Base-by-base conservation (phyloP, 2,888 invertebrate species). In the Drosophila mercatorum region DNA sequence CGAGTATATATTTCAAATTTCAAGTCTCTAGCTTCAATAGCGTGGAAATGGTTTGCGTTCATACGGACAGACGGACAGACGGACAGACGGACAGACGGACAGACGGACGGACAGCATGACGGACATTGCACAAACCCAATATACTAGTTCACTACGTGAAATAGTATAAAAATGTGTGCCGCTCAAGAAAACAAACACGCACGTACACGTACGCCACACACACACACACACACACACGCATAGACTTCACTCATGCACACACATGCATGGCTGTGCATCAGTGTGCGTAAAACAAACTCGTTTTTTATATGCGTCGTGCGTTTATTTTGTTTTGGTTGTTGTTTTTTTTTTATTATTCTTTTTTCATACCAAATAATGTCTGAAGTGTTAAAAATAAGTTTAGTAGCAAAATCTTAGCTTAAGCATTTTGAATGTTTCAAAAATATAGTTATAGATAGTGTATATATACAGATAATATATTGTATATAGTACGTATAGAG, bases 251-350 rank as follows among this genome's bases (percentile, higher is more conserved):
- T 17, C 31, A 34, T 3, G 6, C 31, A n/a, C 26, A 26, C 55
- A 38, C 7, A 52, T 14, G 14, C 2, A 44, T 28, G 7, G 61
- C 17, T 41, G 17, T 56, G 46, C 31, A 43, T 26, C 47, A 44
- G 59, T 65, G 40, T 43, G 5, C 52, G 53, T 52, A 11, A 40
- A 60, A 43, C 60, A 81, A 80, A 80, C 81, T 75, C 56, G 79
- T 75, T 75, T 81, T 83, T 62, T 49, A 77, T 81, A 83, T 87
- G 84, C 73, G 82, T 82, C 59, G 80, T 76, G 72, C 79, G 82
- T 76, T 77, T 81, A 78, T 68, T 81, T 75, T 63, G 70, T 65
- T 40, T 67, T 68, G 46, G 46, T 75, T 72, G 53, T 14, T n/a
- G 43, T 56, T 63, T 55, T 75, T 22, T 43, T 55, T 62, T 63